Evolutionary conservation across 2,888 invertebrate species (phyloP).

Genomic region (Drosophila eohydei): DNA sequence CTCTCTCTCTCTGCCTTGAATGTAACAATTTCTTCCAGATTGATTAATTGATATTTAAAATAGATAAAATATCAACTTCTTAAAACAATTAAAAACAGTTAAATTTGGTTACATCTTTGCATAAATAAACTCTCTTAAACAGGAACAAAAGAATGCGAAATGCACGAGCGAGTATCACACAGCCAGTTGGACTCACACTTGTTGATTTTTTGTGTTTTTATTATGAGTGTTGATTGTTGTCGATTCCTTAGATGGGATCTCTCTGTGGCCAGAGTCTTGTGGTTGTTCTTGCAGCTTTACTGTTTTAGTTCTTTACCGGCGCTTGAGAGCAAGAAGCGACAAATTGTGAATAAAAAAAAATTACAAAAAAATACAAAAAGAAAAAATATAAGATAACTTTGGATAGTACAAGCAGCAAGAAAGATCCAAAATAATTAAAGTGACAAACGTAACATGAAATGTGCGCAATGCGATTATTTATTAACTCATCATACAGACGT

Average conservation of each 20-base stretch:
- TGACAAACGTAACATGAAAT: slow-evolving; percentile 65
- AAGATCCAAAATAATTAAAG: slow-evolving; percentile 16
- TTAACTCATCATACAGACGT: slow-evolving; percentile 20
- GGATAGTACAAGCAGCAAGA: not conserved
- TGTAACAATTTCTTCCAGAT: no score
- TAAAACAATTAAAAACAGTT: no score
- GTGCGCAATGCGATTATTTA: slow-evolving; percentile 53
- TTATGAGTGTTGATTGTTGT: slow-evolving; percentile 26
- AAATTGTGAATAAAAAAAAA: slow-evolving; percentile 19
- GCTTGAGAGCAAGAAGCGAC: slow-evolving; percentile 59
- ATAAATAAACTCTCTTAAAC: no score
- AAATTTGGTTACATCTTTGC: no score
- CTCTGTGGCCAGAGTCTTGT: slow-evolving; percentile 60
- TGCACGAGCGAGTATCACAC: not conserved
- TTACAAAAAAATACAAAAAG: slow-evolving; percentile 2
- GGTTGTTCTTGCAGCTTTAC: slow-evolving; percentile 59
- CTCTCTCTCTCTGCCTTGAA: no score
- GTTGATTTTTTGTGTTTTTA: not conserved
- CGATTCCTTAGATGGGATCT: slow-evolving; percentile 39
- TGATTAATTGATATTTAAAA: no score
- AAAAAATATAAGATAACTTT: slow-evolving; percentile 9
- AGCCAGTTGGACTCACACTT: not conserved
- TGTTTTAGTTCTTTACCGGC: slow-evolving; percentile 70
- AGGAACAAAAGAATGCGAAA: not conserved
- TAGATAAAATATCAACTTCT: no score